Conservation (phyloP, 2,113 vertebrate genomes). For the Rhinolophus ferrumequinum region DNA sequence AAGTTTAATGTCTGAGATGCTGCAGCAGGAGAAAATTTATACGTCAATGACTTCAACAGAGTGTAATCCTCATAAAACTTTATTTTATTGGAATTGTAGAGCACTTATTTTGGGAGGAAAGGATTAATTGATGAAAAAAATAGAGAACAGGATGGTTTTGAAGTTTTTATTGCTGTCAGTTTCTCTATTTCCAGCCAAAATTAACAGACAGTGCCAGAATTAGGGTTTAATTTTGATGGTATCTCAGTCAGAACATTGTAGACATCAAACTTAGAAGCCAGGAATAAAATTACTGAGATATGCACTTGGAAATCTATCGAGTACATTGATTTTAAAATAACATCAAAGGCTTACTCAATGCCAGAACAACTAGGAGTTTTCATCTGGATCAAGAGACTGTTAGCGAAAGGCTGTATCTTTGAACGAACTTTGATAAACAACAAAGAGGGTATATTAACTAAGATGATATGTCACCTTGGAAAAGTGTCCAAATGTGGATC, state of each 20-base stretch:
- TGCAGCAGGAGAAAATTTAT: neutral
- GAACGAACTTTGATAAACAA: neutral
- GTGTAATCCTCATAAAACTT: conserved; percentile 36
- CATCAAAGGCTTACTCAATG: neutral
- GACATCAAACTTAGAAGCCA: neutral
- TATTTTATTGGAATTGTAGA: neutral
- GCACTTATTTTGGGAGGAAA: neutral
- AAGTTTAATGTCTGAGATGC: neutral
- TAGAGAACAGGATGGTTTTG: neutral
- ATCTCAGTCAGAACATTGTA: neutral
- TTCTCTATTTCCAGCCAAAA: conserved; percentile 25
- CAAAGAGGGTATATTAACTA: neutral
- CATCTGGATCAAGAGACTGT: neutral
- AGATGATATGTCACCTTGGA: neutral
- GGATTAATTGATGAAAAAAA: neutral
- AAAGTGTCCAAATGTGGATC: neutral
- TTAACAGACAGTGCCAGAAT: neutral
- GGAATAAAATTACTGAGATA: neutral
- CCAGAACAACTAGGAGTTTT: neutral
- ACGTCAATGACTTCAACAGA: neutral
- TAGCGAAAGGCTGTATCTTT: neutral
- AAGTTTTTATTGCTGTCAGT: conserved; percentile 15
- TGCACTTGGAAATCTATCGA: neutral
- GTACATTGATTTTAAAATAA: neutral
- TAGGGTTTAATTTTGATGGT: neutral